Conservation (phyloP, 1,140 invertebrate species). For the Micrasema longulum region DNA sequence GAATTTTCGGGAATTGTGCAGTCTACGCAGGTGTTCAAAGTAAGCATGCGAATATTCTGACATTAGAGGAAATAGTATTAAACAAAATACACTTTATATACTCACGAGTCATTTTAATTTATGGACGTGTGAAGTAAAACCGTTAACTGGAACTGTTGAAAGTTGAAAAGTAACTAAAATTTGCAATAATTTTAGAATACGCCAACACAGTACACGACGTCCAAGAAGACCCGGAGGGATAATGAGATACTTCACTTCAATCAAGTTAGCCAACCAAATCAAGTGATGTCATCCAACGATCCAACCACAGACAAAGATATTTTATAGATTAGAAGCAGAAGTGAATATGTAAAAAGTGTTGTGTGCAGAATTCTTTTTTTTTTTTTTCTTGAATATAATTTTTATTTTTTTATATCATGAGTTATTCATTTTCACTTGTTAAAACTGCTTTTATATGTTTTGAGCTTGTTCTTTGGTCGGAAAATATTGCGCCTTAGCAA, state of each 20-base stretch:
- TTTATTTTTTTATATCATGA: too few relatives aligned
- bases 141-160: background rate
- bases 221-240: slow-evolving; percentile 24
- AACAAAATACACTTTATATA: too few relatives aligned
- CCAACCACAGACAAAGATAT: too few relatives aligned
- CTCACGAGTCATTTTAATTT: slow-evolving; percentile 27
- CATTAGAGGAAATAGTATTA: too few relatives aligned
- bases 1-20: slow-evolving; percentile 26
- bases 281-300: too few relatives aligned
- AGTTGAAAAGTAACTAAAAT: slow-evolving; percentile 4
- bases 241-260: slow-evolving; percentile 11
- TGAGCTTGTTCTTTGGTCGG: too few relatives aligned
- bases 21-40: slow-evolving; percentile 13
- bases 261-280: slow-evolving; percentile 2
- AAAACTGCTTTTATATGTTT: too few relatives aligned
- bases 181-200: slow-evolving; percentile 24
- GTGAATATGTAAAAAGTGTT: too few relatives aligned
- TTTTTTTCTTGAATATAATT: too few relatives aligned
- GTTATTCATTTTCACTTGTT: too few relatives aligned
- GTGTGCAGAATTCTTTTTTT: too few relatives aligned
- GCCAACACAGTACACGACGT: slow-evolving; percentile 24
- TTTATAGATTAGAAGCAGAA: background rate
- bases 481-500: too few relatives aligned
- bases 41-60: slow-evolving; percentile 5
- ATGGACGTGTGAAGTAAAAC: background rate